Conservation (phyloP, 2,113 vertebrate species). For the Macquaria ambigua region DNA sequence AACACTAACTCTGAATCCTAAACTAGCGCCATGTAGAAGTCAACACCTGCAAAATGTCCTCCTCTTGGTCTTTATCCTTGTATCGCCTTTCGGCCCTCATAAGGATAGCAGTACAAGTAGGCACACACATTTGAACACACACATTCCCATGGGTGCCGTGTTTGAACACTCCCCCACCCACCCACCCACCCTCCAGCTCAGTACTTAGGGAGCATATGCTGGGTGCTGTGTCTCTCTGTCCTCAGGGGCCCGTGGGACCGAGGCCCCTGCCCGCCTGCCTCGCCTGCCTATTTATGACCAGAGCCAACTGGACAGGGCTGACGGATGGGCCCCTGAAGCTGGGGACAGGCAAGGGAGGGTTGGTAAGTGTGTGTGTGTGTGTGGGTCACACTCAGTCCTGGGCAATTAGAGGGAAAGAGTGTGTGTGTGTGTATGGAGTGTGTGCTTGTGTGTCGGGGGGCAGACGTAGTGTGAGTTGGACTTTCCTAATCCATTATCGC, state of each 20-base stretch:
- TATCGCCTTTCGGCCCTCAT: constrained; percentile 7
- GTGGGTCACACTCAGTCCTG: constrained; percentile 32
- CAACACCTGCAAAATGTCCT: not conserved
- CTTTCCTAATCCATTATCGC: constrained; percentile 79
- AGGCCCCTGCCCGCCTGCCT: constrained; percentile 64
- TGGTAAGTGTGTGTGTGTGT: not conserved
- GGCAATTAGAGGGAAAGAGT: constrained; percentile 65
- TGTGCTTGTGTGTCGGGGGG: constrained; percentile 33
- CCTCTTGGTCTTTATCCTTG: constrained; percentile 16
- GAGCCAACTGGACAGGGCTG: constrained; percentile 78
- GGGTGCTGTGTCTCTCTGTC: constrained; percentile 68
- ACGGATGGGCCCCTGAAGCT: constrained; percentile 74
- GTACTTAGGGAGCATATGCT: constrained; percentile 84
- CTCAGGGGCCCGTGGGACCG: constrained; percentile 60
- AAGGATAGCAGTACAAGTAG: constrained; percentile 16
- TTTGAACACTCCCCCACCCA: constrained; percentile 55
- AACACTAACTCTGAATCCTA: not conserved
- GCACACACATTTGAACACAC: constrained; percentile 49
- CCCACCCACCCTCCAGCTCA: constrained; percentile 67
- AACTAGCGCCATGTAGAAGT: not conserved
- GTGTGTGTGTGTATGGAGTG: constrained; percentile 28
- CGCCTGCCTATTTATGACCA: constrained; percentile 75
- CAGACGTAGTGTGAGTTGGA: constrained; percentile 72
- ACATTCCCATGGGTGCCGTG: constrained; percentile 60
- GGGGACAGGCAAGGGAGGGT: constrained; percentile 48